Evolutionary conservation across 1,140 invertebrate species (phyloP), one percentile per base, ranked within the genome.

Genomic region (Drosophila nannoptera): DNA sequence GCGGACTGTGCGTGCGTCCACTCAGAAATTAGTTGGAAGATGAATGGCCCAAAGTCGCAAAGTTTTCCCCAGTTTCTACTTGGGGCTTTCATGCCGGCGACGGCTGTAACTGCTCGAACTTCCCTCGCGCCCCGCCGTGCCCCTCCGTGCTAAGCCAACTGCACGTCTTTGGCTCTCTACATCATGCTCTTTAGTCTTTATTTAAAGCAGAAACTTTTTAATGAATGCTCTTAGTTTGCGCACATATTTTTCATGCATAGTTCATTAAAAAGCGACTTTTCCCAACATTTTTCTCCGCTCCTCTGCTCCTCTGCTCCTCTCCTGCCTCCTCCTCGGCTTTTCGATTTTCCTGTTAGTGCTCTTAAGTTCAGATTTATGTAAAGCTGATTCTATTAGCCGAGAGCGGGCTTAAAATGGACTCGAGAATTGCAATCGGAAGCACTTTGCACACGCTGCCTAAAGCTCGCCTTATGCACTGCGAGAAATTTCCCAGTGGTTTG

Each of bases 1-100:
- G 22, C 22, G 14, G 55, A 46, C 59, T 82, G 78, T 82, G 78
- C 78, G 78, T 80, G 80, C 71, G 80, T 86, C 77, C 80, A 86
- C 81, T 81, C 80, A 81, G 81, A 84, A 84, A 84, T 84, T 84
- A 86, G 81, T 84, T 84, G 42, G 55, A 84, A 84, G 81, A 84
- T 86, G 81, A 84, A 84, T 84, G 81, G 81, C 61, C 81, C 22
- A 69, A 84, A 84, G 81, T 84, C 82, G 77, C 70, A 84, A 84
- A 84, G 81, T 84, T 84, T 73, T 86, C 66, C 22, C 22, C 81
- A 77, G 81, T 73, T 77, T 84, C 81, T 83, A 64, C 80, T 81
- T 71, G 64, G 81, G 82, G 82, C 86, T 81, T 84, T 84, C 81
- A 67, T 84, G 59, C 54, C 45, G 53, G 52, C 55, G 55, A 70